Base-by-base conservation (phyloP, 2,888 invertebrate genomes). In the Asteroscopus sphinx region DNA sequence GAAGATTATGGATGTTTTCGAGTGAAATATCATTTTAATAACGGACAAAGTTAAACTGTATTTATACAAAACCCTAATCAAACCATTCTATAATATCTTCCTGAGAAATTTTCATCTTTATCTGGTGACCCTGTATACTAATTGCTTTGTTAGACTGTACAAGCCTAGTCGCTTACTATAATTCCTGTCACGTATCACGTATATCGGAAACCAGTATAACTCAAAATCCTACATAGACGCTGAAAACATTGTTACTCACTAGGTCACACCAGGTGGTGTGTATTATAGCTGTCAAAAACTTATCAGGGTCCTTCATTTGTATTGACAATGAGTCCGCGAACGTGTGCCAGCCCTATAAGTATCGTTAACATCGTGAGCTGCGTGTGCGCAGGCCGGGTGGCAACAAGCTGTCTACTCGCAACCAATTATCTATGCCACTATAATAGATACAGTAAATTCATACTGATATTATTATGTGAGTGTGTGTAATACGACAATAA, bases 391-490 rank as follows among this genome's bases (percentile, higher is more conserved):
- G 80, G 81, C 70, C 77, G 83, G 83, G 58, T 88, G 86, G 87
- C 86, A 88, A 87, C 87, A 86, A 69, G 85, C 88, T 69, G 89
- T 86, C 84, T 85, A 80, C 80, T 73, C 73, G 72, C 71, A 55
- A 68, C 66, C 72, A 83, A 85, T 87, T 86, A 86, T 82, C 76
- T 79, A 76, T 69, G 62, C 70, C 67, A 69, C 68, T 71, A 76
- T 81, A 80, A 83, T 78, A 73, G 76, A 75, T 77, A 81, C 64
- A 59, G 69, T 67, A 74, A 75, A 77, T 73, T 76, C 59, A 59
- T 62, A 71, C 69, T 47, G 39, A 71, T 73, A 73, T 68, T 66
- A 73, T 64, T 68, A 69, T 71, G 76, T 71, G 66, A 61, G 70
- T 72, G 73, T 76, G 67, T 65, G 73, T 75, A 76, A 70, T 73